Conservation (phyloP, 2,113 vertebrate species). For the Hippopotamus amphibius region DNA sequence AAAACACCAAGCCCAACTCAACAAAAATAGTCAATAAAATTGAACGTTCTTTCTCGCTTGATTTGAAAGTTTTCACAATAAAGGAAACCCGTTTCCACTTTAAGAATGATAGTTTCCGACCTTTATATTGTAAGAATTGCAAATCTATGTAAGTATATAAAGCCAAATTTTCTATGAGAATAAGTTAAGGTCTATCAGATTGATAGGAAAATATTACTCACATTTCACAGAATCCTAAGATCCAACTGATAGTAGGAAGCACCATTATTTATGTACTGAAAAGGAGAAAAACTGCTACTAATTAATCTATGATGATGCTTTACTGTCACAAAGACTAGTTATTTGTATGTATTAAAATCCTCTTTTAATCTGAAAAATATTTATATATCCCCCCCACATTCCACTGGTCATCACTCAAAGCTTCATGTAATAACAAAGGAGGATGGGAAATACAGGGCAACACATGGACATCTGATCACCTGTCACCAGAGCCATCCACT, state of each 20-base stretch:
- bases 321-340: background rate
- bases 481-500: background rate
- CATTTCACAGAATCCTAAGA: background rate
- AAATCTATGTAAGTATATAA: background rate
- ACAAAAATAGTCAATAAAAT: slow-evolving; percentile 19
- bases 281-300: background rate
- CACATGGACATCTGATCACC: no score
- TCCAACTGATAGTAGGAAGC: background rate
- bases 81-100: background rate
- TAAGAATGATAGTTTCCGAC: background rate
- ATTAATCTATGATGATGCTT: background rate
- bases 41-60: background rate
- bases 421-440: background rate
- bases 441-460: background rate
- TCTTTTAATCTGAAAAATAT: background rate
- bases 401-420: background rate
- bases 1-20: background rate
- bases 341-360: background rate
- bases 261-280: background rate
- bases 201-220: background rate
- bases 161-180: background rate
- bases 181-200: background rate
- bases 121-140: background rate
- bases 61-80: slow-evolving; percentile 3
- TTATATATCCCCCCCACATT: background rate